Evolutionary conservation across 2,113 vertebrate genomes (phyloP).

Genomic region (Corydoras maculifer): DNA sequence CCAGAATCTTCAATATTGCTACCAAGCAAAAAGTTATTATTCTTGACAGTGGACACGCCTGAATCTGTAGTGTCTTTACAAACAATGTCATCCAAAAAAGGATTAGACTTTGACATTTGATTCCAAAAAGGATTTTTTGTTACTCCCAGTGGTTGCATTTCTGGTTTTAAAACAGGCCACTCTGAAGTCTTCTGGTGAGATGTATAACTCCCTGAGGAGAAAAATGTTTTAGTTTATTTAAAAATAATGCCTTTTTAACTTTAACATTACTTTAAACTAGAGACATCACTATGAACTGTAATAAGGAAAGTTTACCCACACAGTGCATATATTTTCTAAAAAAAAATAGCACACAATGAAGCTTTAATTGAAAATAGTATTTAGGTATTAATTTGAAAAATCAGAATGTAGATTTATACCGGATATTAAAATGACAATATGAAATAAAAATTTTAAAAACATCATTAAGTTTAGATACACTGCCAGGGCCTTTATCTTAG

Average conservation of each 20-base stretch:
- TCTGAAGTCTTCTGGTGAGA: conserved; percentile 42
- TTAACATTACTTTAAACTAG: not conserved
- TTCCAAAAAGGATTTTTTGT: conserved; percentile 87
- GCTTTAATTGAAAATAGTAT: too few species aligned
- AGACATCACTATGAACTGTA: too few species aligned
- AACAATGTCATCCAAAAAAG: conserved; percentile 85
- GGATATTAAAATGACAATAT: too few species aligned
- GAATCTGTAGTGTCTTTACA: conserved; percentile 57
- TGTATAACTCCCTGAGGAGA: conserved; percentile 46
- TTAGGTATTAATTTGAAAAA: too few species aligned
- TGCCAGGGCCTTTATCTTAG: too few species aligned
- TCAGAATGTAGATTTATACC: too few species aligned
- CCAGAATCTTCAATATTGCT: conserved; percentile 64
- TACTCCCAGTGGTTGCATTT: conserved; percentile 49
- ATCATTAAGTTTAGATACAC: too few species aligned
- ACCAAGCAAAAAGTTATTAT: conserved; percentile 29
- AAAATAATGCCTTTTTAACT: not conserved
- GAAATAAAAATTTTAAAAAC: too few species aligned
- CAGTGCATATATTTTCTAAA: too few species aligned
- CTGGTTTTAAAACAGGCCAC: conserved; percentile 50
- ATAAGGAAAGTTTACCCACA: too few species aligned
- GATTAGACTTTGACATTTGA: conserved; percentile 82
- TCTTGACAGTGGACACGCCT: conserved; percentile 55
- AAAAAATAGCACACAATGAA: too few species aligned
- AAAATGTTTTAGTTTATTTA: too few species aligned